A percentile compares a stretch with the other conserved stretches of the same genome.
Evolutionary conservation across 2,888 invertebrate species (phyloP).

Genomic region (Cheilosia vulpina): DNA sequence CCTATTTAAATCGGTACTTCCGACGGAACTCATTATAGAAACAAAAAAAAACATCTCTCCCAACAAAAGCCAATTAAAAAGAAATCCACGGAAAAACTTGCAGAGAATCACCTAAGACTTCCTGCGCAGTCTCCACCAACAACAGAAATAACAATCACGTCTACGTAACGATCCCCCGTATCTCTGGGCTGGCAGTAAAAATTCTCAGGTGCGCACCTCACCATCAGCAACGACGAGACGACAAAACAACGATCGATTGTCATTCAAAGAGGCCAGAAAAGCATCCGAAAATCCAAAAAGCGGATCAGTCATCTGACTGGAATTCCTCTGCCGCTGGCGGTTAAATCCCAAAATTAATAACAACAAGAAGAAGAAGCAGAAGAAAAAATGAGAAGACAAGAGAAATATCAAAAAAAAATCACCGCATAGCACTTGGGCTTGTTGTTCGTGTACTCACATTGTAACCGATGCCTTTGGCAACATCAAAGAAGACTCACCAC

Average conservation of each 20-base stretch:
- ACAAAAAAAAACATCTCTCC: conserved; percentile 30
- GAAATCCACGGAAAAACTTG: conserved; percentile 18
- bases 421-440: conserved; percentile 45
- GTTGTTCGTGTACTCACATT: conserved; percentile 65
- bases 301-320: conserved; percentile 74
- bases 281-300: conserved; percentile 71
- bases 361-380: conserved; percentile 5
- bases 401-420: conserved; percentile 22
- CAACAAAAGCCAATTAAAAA: conserved; percentile 39
- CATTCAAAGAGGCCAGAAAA: conserved; percentile 64
- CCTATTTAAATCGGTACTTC: conserved; percentile 25
- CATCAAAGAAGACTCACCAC: conserved; percentile 61
- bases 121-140: conserved; percentile 22
- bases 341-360: conserved; percentile 68
- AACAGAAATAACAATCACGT: conserved; percentile 36
- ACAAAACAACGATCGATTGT: conserved; percentile 60
- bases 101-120: conserved; percentile 54
- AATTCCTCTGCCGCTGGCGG: conserved; percentile 61
- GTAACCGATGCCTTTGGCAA: conserved; percentile 73
- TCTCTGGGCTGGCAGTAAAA: conserved; percentile 51
- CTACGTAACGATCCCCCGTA: conserved; percentile 44
- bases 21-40: conserved; percentile 50
- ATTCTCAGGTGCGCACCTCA: conserved; percentile 72
- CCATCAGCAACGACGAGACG: conserved; percentile 2
- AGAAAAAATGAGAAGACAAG: background rate